phyloP scores from a whole-genome alignment of 2,888 invertebrate species.

The Drosophila seclusa region DNA sequence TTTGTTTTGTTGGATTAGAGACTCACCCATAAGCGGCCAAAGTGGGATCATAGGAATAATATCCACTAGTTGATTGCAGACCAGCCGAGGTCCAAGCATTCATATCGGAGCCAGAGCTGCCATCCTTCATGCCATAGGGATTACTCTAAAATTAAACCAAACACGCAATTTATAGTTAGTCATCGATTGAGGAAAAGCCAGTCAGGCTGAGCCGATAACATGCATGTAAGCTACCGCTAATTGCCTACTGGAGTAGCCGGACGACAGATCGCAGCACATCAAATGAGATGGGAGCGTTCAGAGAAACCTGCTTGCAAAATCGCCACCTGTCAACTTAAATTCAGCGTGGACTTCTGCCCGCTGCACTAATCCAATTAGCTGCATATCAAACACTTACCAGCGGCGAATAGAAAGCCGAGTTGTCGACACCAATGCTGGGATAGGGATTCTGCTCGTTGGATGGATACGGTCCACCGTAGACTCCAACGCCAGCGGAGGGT shows the following conservation, averaged over 20 bases:
- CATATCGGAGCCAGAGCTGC: conserved; percentile 93
- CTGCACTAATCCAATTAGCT: conserved; percentile 76
- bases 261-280: conserved; percentile 22
- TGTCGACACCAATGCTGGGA: conserved; percentile 96
- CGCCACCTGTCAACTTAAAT: conserved; percentile 66
- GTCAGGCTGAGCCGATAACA: conserved; percentile 41
- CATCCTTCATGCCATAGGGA: conserved; percentile 94
- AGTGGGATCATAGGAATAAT: conserved; percentile 97
- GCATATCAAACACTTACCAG: conserved; percentile 89
- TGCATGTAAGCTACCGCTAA: conserved; percentile 56
- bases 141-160: conserved; percentile 88
- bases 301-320: conserved; percentile 28
- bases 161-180: conserved; percentile 7
- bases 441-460: conserved; percentile 96
- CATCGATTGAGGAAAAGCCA: conserved; percentile 14
- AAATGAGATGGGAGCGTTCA: not conserved
- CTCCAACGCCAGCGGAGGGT: conserved; percentile 89
- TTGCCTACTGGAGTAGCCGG: conserved; percentile 44
- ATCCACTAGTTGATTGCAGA: conserved; percentile 94
- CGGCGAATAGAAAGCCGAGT: conserved; percentile 97
- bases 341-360: conserved; percentile 62
- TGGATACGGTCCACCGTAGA: conserved; percentile 95
- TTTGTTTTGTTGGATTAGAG: conserved; percentile 27
- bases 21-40: conserved; percentile 95
- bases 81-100: conserved; percentile 96